Percentiles rank a stretch among this genome's conserved stretches.
Conservation (phyloP, 2,113 vertebrate species). For the Nicator chloris region DNA sequence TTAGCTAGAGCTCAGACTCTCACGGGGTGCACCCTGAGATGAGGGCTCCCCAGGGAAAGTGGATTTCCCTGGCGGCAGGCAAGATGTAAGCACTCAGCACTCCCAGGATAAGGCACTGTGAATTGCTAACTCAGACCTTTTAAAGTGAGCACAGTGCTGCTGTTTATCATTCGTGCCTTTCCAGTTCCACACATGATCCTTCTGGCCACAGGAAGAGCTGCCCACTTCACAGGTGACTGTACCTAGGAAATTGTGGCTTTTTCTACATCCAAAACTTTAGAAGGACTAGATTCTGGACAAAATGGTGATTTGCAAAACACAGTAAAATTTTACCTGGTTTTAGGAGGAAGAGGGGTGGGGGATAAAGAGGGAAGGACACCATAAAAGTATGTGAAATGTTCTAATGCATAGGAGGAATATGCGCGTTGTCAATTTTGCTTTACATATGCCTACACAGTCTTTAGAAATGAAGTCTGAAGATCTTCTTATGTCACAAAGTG, state of each 20-base stretch:
- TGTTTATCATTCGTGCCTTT: not conserved
- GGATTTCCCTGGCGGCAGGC: not conserved
- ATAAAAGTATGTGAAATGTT: not conserved
- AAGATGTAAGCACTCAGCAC: not conserved
- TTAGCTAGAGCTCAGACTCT: not conserved
- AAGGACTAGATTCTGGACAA: not conserved
- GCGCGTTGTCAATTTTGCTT: not conserved
- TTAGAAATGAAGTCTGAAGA: not conserved
- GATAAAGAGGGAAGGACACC: not conserved
- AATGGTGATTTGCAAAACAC: not conserved
- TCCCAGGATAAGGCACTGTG: not conserved
- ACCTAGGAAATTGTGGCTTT: not conserved
- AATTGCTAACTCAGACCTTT: not conserved
- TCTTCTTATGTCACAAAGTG: not conserved
- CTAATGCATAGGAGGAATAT: not conserved
- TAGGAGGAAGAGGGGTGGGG: not conserved
- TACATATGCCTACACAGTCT: not conserved
- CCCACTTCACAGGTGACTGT: not conserved
- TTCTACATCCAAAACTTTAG: not conserved
- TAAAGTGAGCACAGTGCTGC: not conserved
- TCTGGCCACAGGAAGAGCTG: not conserved
- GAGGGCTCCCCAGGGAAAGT: not conserved
- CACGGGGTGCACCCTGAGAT: accelerated
- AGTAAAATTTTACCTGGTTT: not conserved
- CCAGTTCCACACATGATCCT: not conserved